Base-by-base conservation (phyloP, 1,140 invertebrate genomes). In the Eupristina koningsbergeri region DNA sequence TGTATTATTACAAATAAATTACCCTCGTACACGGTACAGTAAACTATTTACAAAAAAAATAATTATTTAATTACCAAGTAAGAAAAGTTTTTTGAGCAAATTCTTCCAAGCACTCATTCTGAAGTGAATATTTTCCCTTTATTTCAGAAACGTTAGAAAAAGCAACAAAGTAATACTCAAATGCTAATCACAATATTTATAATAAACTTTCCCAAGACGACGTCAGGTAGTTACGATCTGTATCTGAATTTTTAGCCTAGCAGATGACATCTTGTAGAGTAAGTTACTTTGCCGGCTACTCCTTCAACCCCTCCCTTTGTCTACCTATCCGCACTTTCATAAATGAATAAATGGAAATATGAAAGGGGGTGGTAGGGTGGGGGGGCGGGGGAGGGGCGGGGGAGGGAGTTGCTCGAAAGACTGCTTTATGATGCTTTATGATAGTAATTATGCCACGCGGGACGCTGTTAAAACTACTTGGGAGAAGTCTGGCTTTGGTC, bases 341-440 rank as follows among this genome's bases (percentile, higher is more conserved):
- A 83, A 85, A 81, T 81, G 77, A 82, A 83, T 83, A 85, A 85
- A 85, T 84, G 85, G 47, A 82, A 86, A 85, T 81, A 80, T 80
- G 77, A 61, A 73, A 79, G 75, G 19, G 34, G n/a, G n/a, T n/a
- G n/a, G n/a, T n/a, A n/a, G n/a, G n/a, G n/a, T n/a, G n/a, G n/a
- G 19, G 31, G 31, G 73, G 2, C 17, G 41, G 34, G 47, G 6
- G 19, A 22, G 31, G 73, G 2, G 31, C 29, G 34, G 19, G 31
- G 31, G 73, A 1, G 31, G 41, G 34, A 58, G 6, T n/a, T n/a
- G n/a, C 41, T 3, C n/a, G 58, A 36, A 83, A 86, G 85, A 84
- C 84, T 88, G 84, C 83, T 88, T 88, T 87, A 88, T 86, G 83
- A 84, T 88, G 84, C 83, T 88, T 88, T 87, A 88, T 86, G 83